Evolutionary conservation across 2,888 invertebrate species (phyloP).

Genomic region (Luperina testacea): DNA sequence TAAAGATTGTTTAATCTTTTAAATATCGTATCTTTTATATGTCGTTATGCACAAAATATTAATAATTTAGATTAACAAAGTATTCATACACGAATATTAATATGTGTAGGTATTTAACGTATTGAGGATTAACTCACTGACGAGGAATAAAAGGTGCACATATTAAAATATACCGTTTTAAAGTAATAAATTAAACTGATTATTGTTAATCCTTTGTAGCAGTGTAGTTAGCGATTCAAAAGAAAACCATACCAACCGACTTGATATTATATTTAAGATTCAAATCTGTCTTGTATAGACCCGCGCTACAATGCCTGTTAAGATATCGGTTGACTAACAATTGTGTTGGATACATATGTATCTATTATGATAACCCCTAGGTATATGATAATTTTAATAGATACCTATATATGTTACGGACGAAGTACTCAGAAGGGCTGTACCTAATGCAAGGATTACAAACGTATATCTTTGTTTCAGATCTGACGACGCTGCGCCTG

Average conservation of each 20-base stretch:
- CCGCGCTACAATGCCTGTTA: not conserved
- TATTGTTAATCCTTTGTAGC: not conserved
- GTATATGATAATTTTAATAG: not conserved
- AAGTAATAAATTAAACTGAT: not conserved
- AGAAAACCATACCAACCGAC: not conserved
- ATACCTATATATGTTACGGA: not conserved
- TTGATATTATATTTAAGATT: not conserved
- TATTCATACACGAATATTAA: not conserved
- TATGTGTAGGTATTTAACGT: not conserved
- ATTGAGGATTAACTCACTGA: not conserved
- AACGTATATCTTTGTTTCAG: conserved; percentile 67
- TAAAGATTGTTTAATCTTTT: conserved; percentile 1
- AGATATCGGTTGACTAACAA: conserved; percentile 2
- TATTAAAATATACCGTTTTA: not conserved
- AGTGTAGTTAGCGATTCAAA: not conserved
- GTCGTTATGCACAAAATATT: not conserved
- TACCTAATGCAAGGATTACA: not conserved
- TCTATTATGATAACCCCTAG: not conserved
- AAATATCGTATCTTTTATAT: conserved; percentile 3
- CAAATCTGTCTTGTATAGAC: not conserved
- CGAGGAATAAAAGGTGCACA: not conserved
- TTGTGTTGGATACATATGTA: not conserved
- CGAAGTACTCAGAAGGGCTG: not conserved
- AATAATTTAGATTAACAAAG: not conserved
- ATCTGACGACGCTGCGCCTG: conserved; percentile 78